Evolutionary conservation across 2,113 vertebrate species (phyloP).

Genomic region (Megatriorchis doriae): DNA sequence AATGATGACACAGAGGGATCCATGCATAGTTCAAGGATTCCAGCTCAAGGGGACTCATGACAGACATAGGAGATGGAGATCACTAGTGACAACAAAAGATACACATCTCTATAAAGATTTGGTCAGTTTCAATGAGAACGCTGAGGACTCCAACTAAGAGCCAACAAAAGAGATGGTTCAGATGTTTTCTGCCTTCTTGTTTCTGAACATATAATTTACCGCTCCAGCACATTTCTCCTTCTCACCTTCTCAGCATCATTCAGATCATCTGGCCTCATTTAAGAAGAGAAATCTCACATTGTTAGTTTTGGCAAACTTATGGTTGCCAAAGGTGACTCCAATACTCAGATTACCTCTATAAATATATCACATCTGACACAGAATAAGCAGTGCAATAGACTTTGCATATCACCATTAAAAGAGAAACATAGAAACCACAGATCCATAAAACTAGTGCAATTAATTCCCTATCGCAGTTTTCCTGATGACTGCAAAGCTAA

Average conservation of each 20-base stretch:
- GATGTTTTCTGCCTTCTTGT: background rate
- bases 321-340: background rate
- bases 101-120: background rate
- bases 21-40: background rate
- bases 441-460: background rate
- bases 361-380: background rate
- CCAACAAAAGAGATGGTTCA: background rate
- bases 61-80: background rate
- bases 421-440: background rate
- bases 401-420: background rate
- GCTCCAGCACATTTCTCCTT: background rate
- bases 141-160: background rate
- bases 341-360: background rate
- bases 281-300: background rate
- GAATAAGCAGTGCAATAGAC: background rate
- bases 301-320: background rate
- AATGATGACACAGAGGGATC: background rate
- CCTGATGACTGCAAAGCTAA: background rate
- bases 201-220: background rate
- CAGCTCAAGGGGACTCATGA: background rate
- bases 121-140: rapidly evolving
- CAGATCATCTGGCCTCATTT: background rate
- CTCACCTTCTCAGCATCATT: background rate
- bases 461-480: background rate
- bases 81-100: background rate